Evolutionary conservation across 1,140 invertebrate species (phyloP).

Genomic region (Drosophila ogumai): DNA sequence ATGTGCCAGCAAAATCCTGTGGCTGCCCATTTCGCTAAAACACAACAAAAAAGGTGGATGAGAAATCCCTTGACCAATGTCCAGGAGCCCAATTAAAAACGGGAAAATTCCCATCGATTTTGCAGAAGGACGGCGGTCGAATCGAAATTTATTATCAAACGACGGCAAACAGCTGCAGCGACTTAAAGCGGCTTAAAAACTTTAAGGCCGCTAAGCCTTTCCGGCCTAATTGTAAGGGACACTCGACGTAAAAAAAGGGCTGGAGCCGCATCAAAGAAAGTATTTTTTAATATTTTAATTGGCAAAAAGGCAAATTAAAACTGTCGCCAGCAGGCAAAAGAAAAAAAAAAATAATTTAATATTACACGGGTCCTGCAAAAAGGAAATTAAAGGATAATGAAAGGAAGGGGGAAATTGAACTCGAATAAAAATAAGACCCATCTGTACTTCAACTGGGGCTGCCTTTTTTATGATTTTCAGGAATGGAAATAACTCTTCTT

Average conservation of each 20-base stretch:
- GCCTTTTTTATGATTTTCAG: background rate
- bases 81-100: constrained; percentile 52
- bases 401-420: constrained; percentile 11
- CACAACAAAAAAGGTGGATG: constrained; percentile 2
- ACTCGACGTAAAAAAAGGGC: constrained; percentile 45
- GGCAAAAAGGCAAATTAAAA: constrained; percentile 45
- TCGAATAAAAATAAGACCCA: background rate
- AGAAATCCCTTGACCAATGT: constrained; percentile 19
- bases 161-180: constrained; percentile 60
- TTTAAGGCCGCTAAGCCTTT: constrained; percentile 59
- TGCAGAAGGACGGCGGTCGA: constrained; percentile 21
- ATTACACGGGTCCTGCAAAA: background rate
- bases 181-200: constrained; percentile 66
- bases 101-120: constrained; percentile 41
- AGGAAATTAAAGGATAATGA: constrained; percentile 12
- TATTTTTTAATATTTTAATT: constrained; percentile 63
- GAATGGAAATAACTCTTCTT: too few species aligned
- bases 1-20: constrained; percentile 47
- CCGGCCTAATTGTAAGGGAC: constrained; percentile 62
- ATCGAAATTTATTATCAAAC: constrained; percentile 63
- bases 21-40: constrained; percentile 23
- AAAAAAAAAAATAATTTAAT: constrained; percentile 21
- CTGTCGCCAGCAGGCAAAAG: constrained; percentile 19
- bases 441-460: background rate
- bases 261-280: constrained; percentile 38